Evolutionary conservation across 1,140 invertebrate species (phyloP).

Genomic region (Trichomalopsis sarcophagae): DNA sequence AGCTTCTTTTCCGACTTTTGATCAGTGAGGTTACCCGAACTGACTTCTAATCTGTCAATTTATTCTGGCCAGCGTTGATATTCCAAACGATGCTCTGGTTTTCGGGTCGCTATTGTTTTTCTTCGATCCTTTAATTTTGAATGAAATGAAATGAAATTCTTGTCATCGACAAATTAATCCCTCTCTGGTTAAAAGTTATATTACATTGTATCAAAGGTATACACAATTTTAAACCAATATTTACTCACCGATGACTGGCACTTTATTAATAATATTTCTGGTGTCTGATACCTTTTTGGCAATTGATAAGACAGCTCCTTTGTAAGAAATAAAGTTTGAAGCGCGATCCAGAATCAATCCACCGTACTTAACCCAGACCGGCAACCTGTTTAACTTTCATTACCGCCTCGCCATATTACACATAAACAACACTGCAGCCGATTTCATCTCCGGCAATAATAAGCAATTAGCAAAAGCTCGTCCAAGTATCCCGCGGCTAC

Average conservation of each 20-base stretch:
- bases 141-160: too few relatives aligned
- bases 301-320: neutral
- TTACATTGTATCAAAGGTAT: too few relatives aligned
- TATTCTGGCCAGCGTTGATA: too few relatives aligned
- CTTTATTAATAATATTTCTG: slow-evolving; percentile 1
- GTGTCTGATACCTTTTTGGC: neutral
- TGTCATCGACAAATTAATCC: too few relatives aligned
- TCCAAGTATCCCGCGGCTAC: slow-evolving; percentile 15
- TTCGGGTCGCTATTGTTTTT: too few relatives aligned
- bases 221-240: neutral
- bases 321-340: neutral
- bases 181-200: too few relatives aligned
- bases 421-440: neutral
- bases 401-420: neutral
- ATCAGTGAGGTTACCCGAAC: neutral
- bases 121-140: too few relatives aligned
- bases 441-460: slow-evolving; percentile 18
- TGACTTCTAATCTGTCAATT: too few relatives aligned
- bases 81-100: too few relatives aligned
- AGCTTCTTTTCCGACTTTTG: neutral
- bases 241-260: neutral
- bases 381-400: neutral
- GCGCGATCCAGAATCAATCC: too few relatives aligned
- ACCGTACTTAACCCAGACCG: too few relatives aligned
- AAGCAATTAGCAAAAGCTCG: slow-evolving; percentile 25